These are phyloP conservation scores for Drosophila anceps DNA, from an alignment of 2,888 invertebrate species.

Conservation along the genomic window DNA sequence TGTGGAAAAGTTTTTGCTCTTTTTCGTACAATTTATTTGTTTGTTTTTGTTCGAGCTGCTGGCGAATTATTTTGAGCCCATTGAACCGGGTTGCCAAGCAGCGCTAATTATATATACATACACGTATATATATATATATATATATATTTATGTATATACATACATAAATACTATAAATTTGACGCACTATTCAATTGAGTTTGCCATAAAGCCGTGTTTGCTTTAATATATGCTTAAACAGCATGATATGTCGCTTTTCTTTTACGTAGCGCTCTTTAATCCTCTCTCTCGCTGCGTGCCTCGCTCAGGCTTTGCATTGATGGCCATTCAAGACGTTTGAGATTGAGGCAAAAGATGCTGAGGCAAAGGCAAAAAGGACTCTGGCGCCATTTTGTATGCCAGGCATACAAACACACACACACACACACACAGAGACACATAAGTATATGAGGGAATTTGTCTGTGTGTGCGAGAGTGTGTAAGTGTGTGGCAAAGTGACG, in stretches of 20 bases:
- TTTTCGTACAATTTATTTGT: conserved; percentile 76
- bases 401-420: conserved; percentile 38
- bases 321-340: conserved; percentile 66
- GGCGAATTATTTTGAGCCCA: conserved; percentile 57
- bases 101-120: conserved; percentile 63
- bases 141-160: neutral
- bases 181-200: conserved; percentile 66
- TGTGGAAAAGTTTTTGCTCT: conserved; percentile 62
- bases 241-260: conserved; percentile 26
- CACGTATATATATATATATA: neutral
- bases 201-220: conserved; percentile 24
- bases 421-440: neutral
- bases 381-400: conserved; percentile 77
- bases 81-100: conserved; percentile 58
- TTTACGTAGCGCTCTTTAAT: neutral
- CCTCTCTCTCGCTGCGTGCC: neutral
- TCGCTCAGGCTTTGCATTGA: conserved; percentile 51
- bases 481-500: conserved; percentile 69
- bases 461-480: conserved; percentile 28
- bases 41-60: conserved; percentile 59
- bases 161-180: conserved; percentile 56
- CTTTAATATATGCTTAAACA: conserved; percentile 37
- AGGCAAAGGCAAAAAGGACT: conserved; percentile 48
- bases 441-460: neutral
- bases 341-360: conserved; percentile 48